Evolutionary conservation across 1,140 invertebrate genomes (phyloP).

Genomic region (Drosophila cardini): DNA sequence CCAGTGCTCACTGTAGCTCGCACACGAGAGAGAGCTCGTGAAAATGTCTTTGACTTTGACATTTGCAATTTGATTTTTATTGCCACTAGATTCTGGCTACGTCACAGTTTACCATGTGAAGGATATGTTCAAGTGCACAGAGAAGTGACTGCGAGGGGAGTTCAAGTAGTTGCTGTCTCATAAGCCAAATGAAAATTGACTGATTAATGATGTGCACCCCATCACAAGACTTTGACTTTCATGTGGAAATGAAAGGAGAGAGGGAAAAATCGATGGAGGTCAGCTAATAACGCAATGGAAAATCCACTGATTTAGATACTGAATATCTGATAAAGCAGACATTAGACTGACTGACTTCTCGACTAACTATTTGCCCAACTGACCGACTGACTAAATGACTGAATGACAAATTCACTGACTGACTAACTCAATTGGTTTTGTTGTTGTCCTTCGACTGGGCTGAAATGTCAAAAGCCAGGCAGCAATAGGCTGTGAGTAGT

Average conservation of each 20-base stretch:
- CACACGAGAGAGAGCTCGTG: constrained; percentile 5
- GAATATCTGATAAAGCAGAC: constrained; percentile 26
- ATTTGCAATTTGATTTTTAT: constrained; percentile 28
- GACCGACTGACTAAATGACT: constrained; percentile 35
- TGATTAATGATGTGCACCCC: constrained; percentile 42
- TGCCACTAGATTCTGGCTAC: constrained; percentile 35
- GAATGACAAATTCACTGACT: constrained; percentile 25
- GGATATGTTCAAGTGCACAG: constrained; percentile 13
- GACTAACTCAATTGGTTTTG: constrained; percentile 45
- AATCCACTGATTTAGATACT: constrained; percentile 22
- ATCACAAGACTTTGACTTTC: constrained; percentile 24
- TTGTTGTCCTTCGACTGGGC: constrained; percentile 62
- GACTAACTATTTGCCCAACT: constrained; percentile 10
- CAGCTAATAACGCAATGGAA: constrained; percentile 37
- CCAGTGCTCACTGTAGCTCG: background rate
- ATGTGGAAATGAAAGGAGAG: too few relatives aligned
- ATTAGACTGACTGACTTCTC: constrained; percentile 26
- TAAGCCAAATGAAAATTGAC: constrained; percentile 7
- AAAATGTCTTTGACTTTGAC: constrained; percentile 45
- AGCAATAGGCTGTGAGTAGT: constrained; percentile 30
- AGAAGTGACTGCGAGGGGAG: background rate
- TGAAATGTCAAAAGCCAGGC: constrained; percentile 73
- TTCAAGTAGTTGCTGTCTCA: constrained; percentile 34
- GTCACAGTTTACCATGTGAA: constrained; percentile 32
- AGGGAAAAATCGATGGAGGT: constrained; percentile 64